These are phyloP conservation scores for Agrypnia vestita DNA, from an alignment of 1,140 invertebrate genomes.

Conservation along the genomic window DNA sequence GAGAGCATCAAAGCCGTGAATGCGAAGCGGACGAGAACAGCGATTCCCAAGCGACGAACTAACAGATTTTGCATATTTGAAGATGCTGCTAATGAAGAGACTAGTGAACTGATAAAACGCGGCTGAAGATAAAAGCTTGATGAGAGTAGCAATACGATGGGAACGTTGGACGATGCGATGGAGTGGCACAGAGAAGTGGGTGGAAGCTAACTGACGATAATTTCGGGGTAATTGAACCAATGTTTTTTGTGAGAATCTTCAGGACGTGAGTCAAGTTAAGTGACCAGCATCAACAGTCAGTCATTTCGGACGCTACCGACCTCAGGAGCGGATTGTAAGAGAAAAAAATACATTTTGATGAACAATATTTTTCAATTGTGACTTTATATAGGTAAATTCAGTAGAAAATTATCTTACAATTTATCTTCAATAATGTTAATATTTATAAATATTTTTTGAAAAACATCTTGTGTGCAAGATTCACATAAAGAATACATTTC, in stretches of 20 bases:
- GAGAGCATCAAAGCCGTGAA: too few relatives aligned
- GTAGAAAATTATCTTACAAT: too few relatives aligned
- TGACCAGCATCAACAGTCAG: background rate
- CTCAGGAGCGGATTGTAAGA: too few relatives aligned
- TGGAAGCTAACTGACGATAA: constrained; percentile 37
- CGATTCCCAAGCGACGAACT: constrained; percentile 6
- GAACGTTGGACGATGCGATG: background rate
- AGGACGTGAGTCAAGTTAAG: constrained; percentile 21
- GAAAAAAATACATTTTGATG: too few relatives aligned
- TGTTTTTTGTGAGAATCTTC: constrained; percentile 16
- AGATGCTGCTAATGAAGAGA: constrained; percentile 23
- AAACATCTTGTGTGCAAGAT: too few relatives aligned
- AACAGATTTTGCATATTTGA: constrained; percentile 18
- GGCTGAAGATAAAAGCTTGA: background rate
- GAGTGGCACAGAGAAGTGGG: constrained; percentile 11
- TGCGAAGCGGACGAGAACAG: background rate
- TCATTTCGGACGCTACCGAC: too few relatives aligned
- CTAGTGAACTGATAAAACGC: background rate
- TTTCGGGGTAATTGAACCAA: constrained; percentile 39
- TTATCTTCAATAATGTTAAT: too few relatives aligned
- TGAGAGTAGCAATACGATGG: background rate
- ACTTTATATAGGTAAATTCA: too few relatives aligned
- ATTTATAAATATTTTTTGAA: too few relatives aligned
- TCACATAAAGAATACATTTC: too few relatives aligned
- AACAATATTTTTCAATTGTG: too few relatives aligned